Evolutionary conservation across 2,888 invertebrate species (phyloP).

Genomic region (Spisula solida): DNA sequence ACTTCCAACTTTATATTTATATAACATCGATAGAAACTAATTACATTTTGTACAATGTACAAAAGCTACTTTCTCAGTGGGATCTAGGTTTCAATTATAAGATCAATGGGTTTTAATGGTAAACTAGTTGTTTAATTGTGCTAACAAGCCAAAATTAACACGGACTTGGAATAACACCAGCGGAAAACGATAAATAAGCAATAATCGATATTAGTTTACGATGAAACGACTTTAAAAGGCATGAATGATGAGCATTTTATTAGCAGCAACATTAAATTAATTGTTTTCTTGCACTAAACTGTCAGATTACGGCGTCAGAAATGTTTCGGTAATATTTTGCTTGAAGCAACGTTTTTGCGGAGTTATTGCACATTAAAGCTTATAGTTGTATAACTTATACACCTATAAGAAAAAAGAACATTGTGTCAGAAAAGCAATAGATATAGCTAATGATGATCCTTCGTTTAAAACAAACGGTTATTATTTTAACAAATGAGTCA

Average conservation of each 20-base stretch:
- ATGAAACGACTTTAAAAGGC: neutral
- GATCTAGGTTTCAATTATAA: neutral
- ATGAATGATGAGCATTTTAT: neutral
- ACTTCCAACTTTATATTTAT: no score
- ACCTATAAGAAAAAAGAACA: no score
- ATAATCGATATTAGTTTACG: neutral
- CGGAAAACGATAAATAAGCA: neutral
- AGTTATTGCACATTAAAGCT: no score
- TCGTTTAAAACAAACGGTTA: no score
- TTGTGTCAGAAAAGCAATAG: no score
- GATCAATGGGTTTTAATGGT: neutral
- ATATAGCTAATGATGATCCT: no score
- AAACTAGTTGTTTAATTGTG: neutral
- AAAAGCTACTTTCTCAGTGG: neutral
- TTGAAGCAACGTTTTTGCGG: no score
- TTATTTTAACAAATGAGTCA: no score
- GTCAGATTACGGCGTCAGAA: neutral
- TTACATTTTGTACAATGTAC: no score
- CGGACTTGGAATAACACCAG: neutral
- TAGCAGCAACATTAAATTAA: neutral
- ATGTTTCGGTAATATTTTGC: no score
- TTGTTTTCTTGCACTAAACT: neutral
- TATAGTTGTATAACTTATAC: no score
- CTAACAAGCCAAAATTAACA: neutral
- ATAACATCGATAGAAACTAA: no score